Evolutionary conservation across 2,888 invertebrate genomes (phyloP), one percentile per base, ranked within the genome.

Genomic region (Phlogophora meticulosa): DNA sequence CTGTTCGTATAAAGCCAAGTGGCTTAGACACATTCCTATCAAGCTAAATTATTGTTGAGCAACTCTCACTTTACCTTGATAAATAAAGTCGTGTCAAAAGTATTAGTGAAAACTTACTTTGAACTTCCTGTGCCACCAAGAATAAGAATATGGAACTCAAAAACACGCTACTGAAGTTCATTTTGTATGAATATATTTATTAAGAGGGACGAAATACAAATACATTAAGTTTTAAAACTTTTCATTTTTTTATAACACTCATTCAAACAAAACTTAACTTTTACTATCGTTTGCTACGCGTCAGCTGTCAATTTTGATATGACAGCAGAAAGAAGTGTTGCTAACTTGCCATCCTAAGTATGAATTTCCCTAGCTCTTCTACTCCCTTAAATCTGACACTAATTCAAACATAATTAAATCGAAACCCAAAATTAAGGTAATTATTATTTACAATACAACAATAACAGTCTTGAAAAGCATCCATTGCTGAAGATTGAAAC

Each of bases 51-150:
- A 76, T 71, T 63, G 61, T 62, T 57, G 48, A 64, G 81, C 71
- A 86, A 93, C 94, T 94, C 94, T 94, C 94, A 92, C 94, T 94
- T 94, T 89, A 91, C 94, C 95, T 95, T 94, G 94, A 88, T 84
- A 87, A 84, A 86, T 83, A 85, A 85, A 90, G 87, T 85, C 87
- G 87, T 86, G 84, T 87, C 83, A 86, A 72, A 80, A 69, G 48
- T 56, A 52, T 28, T 66, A 76, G 68, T 80, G 69, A 85, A 85
- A 87, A 94, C 94, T 94, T 92, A 95, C 95, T 87, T 80, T 89
- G 88, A 70, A 85, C 89, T 85, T 88, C 89, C 64, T 89, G 85
- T 62, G 89, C 57, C 38, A 90, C 62, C 17, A 91, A 56, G 53
- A 92, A 61, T 53, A 86, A 74, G 22, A 88, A 55, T 40, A 92